Base-by-base conservation (phyloP, 2,888 invertebrate genomes). In the Andrena bicolor region DNA sequence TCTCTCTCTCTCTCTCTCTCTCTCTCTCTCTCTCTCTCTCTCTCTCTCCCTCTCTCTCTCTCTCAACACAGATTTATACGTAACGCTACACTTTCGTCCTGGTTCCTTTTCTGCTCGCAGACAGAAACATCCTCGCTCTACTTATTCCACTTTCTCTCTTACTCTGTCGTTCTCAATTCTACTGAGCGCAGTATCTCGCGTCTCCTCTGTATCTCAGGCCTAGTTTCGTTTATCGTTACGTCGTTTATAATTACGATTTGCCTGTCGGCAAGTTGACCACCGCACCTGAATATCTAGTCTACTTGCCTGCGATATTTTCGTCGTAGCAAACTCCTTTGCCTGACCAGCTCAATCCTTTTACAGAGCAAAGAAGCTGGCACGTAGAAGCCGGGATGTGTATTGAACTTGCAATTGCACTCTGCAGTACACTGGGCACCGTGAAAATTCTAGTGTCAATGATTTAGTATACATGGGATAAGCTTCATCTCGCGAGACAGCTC, bases 221-320 rank as follows among this genome's bases (percentile, higher is more conserved):
- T 88, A 84, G 78, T 76, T 87, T 90, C 86, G 88, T 88, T 90
- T 86, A 88, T 87, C 81, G 83, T 85, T 86, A 80, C 65, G 68
- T 84, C 83, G 64, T 83, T 80, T 84, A 76, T 56, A 60, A 56
- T 88, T 81, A 76, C 28, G 65, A 48, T 35, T 73, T 69, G 49
- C 58, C 41, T 51, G 48, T 8, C 35, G 10, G 13, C 23, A 13
- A 66, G 23, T 73, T 64, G 63, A 80, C 56, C 41, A 63, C 56
- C 72, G 61, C 61, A 35, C 20, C 26, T 4, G 20, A 61, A 48
- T 10, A 26, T 35, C 35, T 10, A 26, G 10, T 56, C 20, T 20
- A 56, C 23, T 56, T 4, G 20, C 51, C 20, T 8, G 20, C 3
- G n/a, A 20, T 8, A 51, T 3, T 20, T 26, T 2, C 10, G 4